Conservation (phyloP, 2,113 vertebrate species). For the Myodes glareolus region DNA sequence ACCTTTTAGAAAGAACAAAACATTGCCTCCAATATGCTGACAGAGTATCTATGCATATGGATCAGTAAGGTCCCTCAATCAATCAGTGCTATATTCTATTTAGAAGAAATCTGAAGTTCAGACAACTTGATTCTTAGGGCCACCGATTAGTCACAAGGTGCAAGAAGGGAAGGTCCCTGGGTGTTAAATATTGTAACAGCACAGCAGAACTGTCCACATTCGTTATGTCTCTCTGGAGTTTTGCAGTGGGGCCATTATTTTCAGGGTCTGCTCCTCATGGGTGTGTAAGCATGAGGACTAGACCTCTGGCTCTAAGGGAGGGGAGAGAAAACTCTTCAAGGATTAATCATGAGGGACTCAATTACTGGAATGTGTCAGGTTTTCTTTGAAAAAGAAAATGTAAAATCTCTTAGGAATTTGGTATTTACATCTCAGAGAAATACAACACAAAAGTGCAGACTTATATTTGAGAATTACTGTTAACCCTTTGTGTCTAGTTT, state of each 20-base stretch:
- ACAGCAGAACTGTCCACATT: background rate
- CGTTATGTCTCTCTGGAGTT: background rate
- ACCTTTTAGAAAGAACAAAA: slow-evolving; percentile 48
- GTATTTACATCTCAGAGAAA: slow-evolving; percentile 80
- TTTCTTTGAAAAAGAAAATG: slow-evolving; percentile 73
- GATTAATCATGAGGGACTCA: slow-evolving; percentile 41
- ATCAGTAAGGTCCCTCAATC: slow-evolving; percentile 52
- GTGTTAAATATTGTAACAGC: background rate
- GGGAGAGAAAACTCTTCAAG: background rate
- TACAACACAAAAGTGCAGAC: slow-evolving; percentile 80
- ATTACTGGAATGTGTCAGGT: slow-evolving; percentile 42
- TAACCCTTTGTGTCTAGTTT: slow-evolving; percentile 81
- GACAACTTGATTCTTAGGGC: slow-evolving; percentile 55
- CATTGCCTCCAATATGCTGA: slow-evolving; percentile 64
- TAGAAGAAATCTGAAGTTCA: slow-evolving; percentile 43
- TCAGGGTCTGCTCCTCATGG: background rate
- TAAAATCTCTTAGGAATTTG: slow-evolving; percentile 72
- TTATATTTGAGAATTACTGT: slow-evolving; percentile 81
- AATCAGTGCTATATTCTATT: background rate
- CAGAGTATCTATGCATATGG: slow-evolving; percentile 75
- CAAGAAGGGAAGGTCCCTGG: background rate
- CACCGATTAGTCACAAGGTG: background rate
- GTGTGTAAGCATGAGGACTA: background rate
- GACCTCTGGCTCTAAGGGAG: slow-evolving; percentile 34
- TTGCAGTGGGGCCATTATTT: background rate